Conservation (phyloP, 2,797 vertebrate genomes). For the Myotis pilosus region DNA sequence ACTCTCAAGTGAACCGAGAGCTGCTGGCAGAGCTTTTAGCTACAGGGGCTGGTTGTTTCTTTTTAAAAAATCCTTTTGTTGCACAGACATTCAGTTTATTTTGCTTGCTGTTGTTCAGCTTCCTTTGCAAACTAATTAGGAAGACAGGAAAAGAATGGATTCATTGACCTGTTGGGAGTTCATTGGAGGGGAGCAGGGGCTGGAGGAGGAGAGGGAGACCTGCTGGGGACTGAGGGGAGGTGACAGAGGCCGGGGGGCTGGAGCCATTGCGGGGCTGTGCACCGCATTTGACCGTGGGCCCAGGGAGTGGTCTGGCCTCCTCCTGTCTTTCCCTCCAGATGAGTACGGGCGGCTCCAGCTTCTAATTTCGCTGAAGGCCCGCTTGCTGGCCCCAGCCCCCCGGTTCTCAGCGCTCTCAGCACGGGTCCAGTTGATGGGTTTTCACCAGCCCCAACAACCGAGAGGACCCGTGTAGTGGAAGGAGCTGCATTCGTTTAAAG, state of each 20-base stretch:
- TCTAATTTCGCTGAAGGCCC: not conserved
- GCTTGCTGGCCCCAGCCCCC: not conserved
- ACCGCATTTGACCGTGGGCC: not conserved
- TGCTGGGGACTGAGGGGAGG: not conserved
- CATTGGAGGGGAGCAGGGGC: not conserved
- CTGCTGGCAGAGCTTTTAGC: conserved; percentile 26
- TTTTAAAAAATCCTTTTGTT: conserved; percentile 33
- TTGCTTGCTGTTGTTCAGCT: conserved; percentile 55
- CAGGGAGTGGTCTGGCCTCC: not conserved
- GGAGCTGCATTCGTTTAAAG: not conserved
- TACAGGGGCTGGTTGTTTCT: conserved; percentile 32
- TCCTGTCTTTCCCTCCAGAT: not conserved
- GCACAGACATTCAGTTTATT: conserved; percentile 56
- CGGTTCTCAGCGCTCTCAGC: not conserved
- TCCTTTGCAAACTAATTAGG: conserved; percentile 55
- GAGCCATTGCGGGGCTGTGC: not conserved
- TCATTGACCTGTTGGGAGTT: conserved; percentile 56
- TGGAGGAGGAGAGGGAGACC: not conserved
- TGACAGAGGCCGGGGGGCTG: not conserved
- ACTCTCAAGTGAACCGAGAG: not conserved
- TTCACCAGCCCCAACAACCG: not conserved
- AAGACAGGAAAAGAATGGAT: conserved; percentile 58
- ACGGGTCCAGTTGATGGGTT: not conserved
- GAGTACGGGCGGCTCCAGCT: fast-evolving
- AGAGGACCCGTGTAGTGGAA: not conserved